Base-by-base conservation (phyloP, 2,797 vertebrate species). In the Coranthus polyacanthus region DNA sequence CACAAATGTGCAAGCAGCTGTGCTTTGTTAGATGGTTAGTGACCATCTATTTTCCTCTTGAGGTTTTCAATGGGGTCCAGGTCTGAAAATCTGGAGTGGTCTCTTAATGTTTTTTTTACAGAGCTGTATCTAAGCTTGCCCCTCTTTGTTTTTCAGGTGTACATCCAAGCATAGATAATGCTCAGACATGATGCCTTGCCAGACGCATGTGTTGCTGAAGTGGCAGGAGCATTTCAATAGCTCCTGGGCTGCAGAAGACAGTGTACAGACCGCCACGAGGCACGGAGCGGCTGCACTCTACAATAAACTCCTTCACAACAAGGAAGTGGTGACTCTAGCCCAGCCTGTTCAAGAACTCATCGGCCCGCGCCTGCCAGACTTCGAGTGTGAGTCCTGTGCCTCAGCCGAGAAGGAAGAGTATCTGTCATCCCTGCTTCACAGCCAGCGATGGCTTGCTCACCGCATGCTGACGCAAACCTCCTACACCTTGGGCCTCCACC, bases 211-310 rank as follows among this genome's bases (percentile, higher is more conserved):
- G 76, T 94, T 95, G 91, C 87, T 93, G 72, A 94, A 94, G 81
- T 95, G 94, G 94, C 94, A 94, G 88, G 94, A 95, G 89, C 94
- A 95, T 88, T 92, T 94, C 78, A 95, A 95, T 86, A 92, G 94
- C 85, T 93, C 91, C 87, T 95, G 94, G 94, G 94, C 94, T 3
- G 78, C 90, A 6, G 94, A 95, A 75, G 93, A 95, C 83, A 90
- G 91, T 2, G 57, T 90, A 1, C 86, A 91, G 79, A 88, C 86
- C 1, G 88, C 93, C 66, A 88, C 81, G 15, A 89, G 94, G 43
- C 71, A 82, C 11, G 91, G 90, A 16, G 93, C 92, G 1, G 80
- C 91, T 1, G 44, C 21, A n/a, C 93, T 95, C 49, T 95, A 95
- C 71, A 68, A 75, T 63, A 95, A 92, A 77, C 92, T 95, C 45